Base-by-base conservation (phyloP, 2,113 vertebrate species). In the Pachycephala philippinensis region DNA sequence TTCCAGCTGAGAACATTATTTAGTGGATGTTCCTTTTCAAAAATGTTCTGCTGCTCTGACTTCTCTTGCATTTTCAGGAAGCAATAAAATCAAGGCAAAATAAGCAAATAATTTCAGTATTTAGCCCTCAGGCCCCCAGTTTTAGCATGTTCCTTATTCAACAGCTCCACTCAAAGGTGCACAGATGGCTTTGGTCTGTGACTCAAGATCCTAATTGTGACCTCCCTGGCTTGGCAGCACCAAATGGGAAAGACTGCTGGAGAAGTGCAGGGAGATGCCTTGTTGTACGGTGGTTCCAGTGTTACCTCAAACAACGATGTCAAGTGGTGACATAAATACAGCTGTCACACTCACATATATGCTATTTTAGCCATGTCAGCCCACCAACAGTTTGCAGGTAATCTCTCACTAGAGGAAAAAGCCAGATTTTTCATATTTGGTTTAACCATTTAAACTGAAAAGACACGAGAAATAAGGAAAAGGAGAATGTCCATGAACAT, bases 241-340 rank as follows among this genome's bases (percentile, higher is more conserved):
- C 13, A 33, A 69, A 37, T 6, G 31, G 63, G 66, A 85, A 76
- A 35, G 40, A 49, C 9, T 28, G 17, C 52, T 83, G 33, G 31
- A 80, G 23, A 83, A 82, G 39, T 2, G 8, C 0, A 2, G 21
- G 24, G 3, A 85, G 22, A 76, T 3, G 4, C 39, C 53, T 40
- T 28, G 19, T 31, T 50, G 18, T 2, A 27, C 3, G 13, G 3
- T 0, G 0, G 15, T 50, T 68, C 39, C 47, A 59, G 70, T 3
- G 15, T 44, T 61, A 45, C 7, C 49, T 60, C 57, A 75, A 59
- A 47, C 12, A 33, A 14, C 17, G 21, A 52, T 28, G n/a, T 52
- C 44, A 76, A n/a, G 24, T 75, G 85, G n/a, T 59, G 33, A 57
- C 57, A 56, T 35, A 84, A 78, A 64, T 56, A 52, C 0, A 75